A percentile compares a stretch with the other conserved stretches of the same genome.
These are phyloP conservation scores for Ceratitis capitata DNA, from an alignment of 1,140 invertebrate genomes.

Conservation along the genomic window DNA sequence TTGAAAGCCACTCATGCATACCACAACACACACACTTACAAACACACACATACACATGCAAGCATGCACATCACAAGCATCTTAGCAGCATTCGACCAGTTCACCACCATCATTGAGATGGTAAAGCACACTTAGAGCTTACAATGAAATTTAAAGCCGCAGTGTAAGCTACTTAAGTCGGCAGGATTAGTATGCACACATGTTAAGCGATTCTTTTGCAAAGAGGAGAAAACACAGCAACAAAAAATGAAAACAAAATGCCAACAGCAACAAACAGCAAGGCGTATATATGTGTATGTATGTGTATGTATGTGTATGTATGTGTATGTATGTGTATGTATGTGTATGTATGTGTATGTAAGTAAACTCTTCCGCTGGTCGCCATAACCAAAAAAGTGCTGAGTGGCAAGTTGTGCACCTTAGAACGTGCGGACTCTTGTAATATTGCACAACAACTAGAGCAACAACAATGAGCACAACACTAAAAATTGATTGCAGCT, in stretches of 20 bases:
- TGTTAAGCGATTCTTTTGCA: constrained; percentile 16
- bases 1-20: not conserved
- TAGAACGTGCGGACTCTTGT: not conserved
- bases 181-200: constrained; percentile 29
- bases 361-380: not conserved
- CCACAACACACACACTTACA: not conserved
- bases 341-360: no score
- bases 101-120: not conserved
- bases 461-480: not conserved
- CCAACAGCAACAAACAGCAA: not conserved
- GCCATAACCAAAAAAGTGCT: not conserved
- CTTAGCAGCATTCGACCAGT: not conserved
- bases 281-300: not conserved
- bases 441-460: not conserved
- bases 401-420: not conserved
- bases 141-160: constrained; percentile 37
- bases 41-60: not conserved
- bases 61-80: not conserved
- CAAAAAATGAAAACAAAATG: not conserved
- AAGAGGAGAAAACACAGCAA: not conserved
- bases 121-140: constrained; percentile 22
- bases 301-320: no score
- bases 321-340: not conserved
- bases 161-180: constrained; percentile 19
- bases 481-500: not conserved